Conservation (phyloP, 1,140 invertebrate species). For the Oryzaephilus surinamensis region DNA sequence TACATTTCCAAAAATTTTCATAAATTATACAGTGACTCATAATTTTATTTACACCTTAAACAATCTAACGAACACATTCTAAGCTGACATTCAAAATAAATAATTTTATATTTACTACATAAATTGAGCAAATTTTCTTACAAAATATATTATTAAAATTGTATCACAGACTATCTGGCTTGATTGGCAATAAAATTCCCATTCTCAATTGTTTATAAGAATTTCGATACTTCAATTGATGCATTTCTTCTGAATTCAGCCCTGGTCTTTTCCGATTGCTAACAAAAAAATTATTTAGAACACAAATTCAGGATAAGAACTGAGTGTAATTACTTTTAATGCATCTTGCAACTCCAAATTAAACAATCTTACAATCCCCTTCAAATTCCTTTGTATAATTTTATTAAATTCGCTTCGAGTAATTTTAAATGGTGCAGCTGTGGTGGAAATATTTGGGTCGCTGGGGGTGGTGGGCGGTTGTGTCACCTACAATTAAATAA, state of each 20-base stretch:
- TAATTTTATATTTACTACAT: too few relatives aligned
- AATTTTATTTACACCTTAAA: too few relatives aligned
- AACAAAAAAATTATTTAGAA: slow-evolving; percentile 3
- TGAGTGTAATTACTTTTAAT: slow-evolving; percentile 30
- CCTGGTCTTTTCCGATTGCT: slow-evolving; percentile 16
- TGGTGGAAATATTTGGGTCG: slow-evolving; percentile 29
- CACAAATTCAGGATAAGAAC: neutral
- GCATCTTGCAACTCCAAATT: slow-evolving; percentile 42
- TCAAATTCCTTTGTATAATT: slow-evolving; percentile 37
- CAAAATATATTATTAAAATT: neutral
- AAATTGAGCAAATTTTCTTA: slow-evolving; percentile 9
- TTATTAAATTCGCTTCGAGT: slow-evolving; percentile 28
- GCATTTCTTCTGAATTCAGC: slow-evolving; percentile 13
- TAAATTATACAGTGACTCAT: too few relatives aligned
- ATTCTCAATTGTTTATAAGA: slow-evolving; percentile 8
- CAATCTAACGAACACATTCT: slow-evolving; percentile 3
- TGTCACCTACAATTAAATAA: slow-evolving; percentile 3
- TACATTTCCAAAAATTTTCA: too few relatives aligned
- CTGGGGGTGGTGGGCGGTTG: slow-evolving; percentile 10
- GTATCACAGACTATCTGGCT: slow-evolving; percentile 10
- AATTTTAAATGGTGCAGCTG: slow-evolving; percentile 28
- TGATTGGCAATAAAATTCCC: slow-evolving; percentile 1
- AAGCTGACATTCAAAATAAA: too few relatives aligned
- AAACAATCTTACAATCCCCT: slow-evolving; percentile 38
- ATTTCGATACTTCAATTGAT: slow-evolving; percentile 18